Conservation (phyloP, 2,888 invertebrate species). For the Phasia obesa region DNA sequence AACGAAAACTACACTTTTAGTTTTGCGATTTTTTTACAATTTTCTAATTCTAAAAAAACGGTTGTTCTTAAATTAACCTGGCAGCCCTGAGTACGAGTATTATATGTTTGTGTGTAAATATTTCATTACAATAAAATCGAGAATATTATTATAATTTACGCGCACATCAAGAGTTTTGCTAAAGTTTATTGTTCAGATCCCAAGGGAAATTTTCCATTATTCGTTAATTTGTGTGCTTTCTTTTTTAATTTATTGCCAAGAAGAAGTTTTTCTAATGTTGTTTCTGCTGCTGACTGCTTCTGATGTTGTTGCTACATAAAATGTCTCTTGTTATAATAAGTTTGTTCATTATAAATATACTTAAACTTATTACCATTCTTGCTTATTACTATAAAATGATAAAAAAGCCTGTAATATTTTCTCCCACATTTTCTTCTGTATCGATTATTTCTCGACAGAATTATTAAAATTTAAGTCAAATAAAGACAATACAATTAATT, state of each 20-base stretch:
- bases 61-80: no score
- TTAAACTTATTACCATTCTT: no score
- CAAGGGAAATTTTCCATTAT: slow-evolving; percentile 57
- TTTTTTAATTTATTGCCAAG: slow-evolving; percentile 36
- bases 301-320: slow-evolving; percentile 1
- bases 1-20: no score
- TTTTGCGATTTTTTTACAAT: no score
- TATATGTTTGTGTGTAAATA: slow-evolving; percentile 13
- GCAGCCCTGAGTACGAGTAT: no score
- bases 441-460: no score
- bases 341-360: slow-evolving; percentile 29
- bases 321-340: slow-evolving; percentile 14
- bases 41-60: no score
- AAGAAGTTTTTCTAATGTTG: slow-evolving; percentile 11
- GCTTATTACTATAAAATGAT: no score
- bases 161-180: slow-evolving; percentile 47
- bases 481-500: no score
- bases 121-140: slow-evolving; percentile 38
- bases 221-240: slow-evolving; percentile 34
- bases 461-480: no score
- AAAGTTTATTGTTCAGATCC: slow-evolving; percentile 46
- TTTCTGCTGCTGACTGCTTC: not conserved
- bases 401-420: no score
- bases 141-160: slow-evolving; percentile 56
- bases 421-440: no score